Conservation (phyloP, 2,113 vertebrate genomes). For the Cnemophilus loriae region DNA sequence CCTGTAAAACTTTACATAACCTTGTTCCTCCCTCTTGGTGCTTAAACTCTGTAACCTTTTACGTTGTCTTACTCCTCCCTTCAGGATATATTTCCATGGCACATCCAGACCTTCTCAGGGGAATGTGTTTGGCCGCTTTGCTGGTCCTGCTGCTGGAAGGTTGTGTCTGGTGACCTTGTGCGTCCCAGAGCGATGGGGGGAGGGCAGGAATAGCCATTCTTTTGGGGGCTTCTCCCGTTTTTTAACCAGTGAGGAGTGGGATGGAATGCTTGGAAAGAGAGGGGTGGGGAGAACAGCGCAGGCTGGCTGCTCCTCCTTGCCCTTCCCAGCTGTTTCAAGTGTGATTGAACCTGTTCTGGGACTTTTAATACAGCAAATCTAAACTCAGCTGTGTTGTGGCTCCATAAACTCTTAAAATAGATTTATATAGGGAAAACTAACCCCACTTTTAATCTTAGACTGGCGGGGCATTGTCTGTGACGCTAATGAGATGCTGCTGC, state of each 20-base stretch:
- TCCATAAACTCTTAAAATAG: not conserved
- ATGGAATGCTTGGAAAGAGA: not conserved
- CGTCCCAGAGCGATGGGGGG: fast-evolving
- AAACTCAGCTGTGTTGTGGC: not conserved
- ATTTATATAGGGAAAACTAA: not conserved
- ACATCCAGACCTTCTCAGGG: not conserved
- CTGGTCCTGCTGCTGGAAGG: not conserved
- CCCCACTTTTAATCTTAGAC: not conserved
- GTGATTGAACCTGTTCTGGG: not conserved
- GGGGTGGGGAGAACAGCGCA: not conserved
- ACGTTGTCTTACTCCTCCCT: not conserved
- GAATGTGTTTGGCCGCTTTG: not conserved
- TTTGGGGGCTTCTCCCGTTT: not conserved
- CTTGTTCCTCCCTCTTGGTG: not conserved
- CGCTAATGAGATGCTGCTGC: constrained; percentile 33
- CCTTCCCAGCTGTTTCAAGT: not conserved
- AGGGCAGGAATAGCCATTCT: not conserved
- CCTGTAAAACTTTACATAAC: constrained; percentile 18
- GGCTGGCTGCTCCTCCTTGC: not conserved
- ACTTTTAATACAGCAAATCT: not conserved
- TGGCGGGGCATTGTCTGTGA: constrained; percentile 9
- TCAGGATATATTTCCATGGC: not conserved
- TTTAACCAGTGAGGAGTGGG: fast-evolving
- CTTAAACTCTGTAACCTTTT: not conserved
- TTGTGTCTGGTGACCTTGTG: not conserved